Percentiles rank a stretch among this genome's conserved stretches.
phyloP scores from a whole-genome alignment of 2,113 vertebrate genomes.

The Hippocampus zosterae region DNA sequence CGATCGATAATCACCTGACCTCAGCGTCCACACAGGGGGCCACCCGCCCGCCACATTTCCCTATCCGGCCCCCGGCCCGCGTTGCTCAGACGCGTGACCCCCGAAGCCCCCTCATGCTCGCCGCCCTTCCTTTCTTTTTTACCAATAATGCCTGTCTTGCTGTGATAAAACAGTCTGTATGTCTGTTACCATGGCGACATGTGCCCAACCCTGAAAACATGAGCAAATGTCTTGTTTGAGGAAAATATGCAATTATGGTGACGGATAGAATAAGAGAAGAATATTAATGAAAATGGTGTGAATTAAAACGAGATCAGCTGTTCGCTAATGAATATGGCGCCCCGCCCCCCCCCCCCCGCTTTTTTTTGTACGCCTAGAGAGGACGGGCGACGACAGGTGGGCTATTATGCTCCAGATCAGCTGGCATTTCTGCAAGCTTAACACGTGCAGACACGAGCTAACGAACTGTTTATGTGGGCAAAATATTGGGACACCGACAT shows the following conservation, averaged over 20 bases:
- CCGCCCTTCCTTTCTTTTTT: slow-evolving; percentile 33
- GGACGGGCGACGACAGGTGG: slow-evolving; percentile 61
- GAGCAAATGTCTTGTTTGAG: slow-evolving; percentile 21
- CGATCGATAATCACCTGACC: slow-evolving; percentile 66
- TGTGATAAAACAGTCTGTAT: slow-evolving; percentile 52
- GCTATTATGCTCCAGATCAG: slow-evolving; percentile 59
- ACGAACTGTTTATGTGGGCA: slow-evolving; percentile 2
- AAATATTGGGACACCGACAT: neutral
- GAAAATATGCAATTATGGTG: slow-evolving; percentile 38
- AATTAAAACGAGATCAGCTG: slow-evolving; percentile 31
- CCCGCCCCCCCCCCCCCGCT: neutral
- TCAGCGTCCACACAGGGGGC: slow-evolving; percentile 26
- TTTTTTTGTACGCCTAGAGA: slow-evolving; percentile 7
- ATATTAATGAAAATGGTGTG: slow-evolving; percentile 19
- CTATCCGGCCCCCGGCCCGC: slow-evolving; percentile 49
- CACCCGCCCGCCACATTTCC: slow-evolving; percentile 47
- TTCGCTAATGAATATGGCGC: slow-evolving; percentile 48
- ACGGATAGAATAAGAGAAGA: slow-evolving; percentile 22
- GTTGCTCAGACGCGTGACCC: slow-evolving; percentile 48
- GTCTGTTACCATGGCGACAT: slow-evolving; percentile 62
- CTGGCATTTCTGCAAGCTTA: slow-evolving; percentile 55
- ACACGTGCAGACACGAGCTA: slow-evolving; percentile 21
- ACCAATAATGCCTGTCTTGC: slow-evolving; percentile 60
- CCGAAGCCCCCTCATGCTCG: slow-evolving; percentile 18
- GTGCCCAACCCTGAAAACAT: slow-evolving; percentile 17